phyloP scores from a whole-genome alignment of 2,113 vertebrate species.

The Charadrius vociferus region DNA sequence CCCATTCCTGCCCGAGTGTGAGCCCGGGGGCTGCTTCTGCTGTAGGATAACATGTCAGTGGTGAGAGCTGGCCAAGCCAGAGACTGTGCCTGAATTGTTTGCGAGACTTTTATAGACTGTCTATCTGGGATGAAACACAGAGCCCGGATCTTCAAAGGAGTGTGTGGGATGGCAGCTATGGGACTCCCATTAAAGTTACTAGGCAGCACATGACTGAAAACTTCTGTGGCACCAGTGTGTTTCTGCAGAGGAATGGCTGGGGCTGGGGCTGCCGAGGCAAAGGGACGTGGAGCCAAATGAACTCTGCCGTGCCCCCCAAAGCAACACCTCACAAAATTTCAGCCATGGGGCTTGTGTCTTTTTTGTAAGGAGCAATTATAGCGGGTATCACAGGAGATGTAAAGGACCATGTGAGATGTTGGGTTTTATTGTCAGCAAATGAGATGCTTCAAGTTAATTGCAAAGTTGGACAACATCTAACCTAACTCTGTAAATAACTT shows the following conservation, averaged over 20 bases:
- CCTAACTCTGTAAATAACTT: background rate
- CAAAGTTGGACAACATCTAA: background rate
- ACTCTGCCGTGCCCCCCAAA: background rate
- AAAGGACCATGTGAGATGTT: background rate
- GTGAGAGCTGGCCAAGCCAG: background rate
- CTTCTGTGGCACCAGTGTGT: background rate
- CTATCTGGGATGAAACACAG: constrained; percentile 1
- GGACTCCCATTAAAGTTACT: background rate
- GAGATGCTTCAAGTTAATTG: background rate
- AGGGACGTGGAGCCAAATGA: background rate
- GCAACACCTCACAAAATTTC: background rate
- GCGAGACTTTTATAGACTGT: background rate
- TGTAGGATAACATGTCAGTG: background rate
- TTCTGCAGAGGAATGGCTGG: background rate
- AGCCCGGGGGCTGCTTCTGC: background rate
- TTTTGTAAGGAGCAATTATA: background rate
- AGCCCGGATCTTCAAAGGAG: background rate
- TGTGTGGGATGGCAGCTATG: background rate
- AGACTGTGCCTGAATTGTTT: background rate
- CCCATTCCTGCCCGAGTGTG: background rate
- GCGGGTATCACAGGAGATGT: background rate
- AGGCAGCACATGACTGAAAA: background rate
- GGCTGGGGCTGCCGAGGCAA: background rate
- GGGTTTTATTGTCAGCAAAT: background rate
- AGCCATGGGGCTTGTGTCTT: background rate